Evolutionary conservation across 2,797 vertebrate species (phyloP).

Genomic region (Novumbra hubbsi): DNA sequence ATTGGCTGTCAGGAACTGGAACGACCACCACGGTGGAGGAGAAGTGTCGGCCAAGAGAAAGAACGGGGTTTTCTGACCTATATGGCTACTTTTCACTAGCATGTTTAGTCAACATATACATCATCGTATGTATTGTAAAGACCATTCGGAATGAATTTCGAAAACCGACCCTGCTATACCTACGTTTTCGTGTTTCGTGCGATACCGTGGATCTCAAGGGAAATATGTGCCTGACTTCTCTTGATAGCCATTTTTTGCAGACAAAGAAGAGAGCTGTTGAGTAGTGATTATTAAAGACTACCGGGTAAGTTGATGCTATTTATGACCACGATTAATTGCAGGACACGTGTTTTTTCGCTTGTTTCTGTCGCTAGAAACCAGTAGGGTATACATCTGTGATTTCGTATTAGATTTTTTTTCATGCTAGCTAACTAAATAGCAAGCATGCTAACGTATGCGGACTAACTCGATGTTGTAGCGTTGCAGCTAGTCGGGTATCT

Average conservation of each 20-base stretch:
- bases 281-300: constrained; percentile 58
- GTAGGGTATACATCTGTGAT: neutral
- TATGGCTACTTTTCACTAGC: constrained; percentile 29
- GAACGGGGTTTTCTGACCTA: constrained; percentile 43
- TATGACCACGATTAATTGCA: neutral
- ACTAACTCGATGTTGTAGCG: constrained; percentile 33
- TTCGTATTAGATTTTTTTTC: constrained; percentile 35
- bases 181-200: constrained; percentile 54
- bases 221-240: constrained; percentile 74
- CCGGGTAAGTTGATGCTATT: constrained; percentile 61
- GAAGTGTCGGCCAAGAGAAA: constrained; percentile 59
- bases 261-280: constrained; percentile 82
- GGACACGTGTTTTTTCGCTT: neutral
- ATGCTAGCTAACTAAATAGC: constrained; percentile 33
- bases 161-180: constrained; percentile 35
- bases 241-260: constrained; percentile 77
- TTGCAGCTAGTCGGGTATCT: neutral
- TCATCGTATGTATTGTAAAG: constrained; percentile 23
- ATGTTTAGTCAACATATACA: constrained; percentile 30
- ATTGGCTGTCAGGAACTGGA: constrained; percentile 71
- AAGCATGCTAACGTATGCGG: constrained; percentile 51
- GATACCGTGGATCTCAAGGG: constrained; percentile 63
- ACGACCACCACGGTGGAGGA: constrained; percentile 52
- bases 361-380: neutral
- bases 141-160: constrained; percentile 65